Conservation (phyloP, 1,140 invertebrate genomes). For the Pseudobourletiella spinata region DNA sequence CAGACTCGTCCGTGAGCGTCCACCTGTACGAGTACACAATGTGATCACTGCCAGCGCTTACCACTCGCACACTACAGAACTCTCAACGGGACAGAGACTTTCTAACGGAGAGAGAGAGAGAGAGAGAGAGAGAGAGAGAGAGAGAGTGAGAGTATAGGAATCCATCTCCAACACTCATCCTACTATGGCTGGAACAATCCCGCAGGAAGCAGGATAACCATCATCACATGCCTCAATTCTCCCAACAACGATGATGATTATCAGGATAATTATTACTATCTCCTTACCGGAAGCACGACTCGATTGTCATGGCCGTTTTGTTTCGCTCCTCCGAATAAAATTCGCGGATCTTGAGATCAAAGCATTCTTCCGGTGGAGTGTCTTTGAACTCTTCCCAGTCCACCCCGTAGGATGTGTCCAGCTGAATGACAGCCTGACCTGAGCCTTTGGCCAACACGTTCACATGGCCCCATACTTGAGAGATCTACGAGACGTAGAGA, state of each 20-base stretch:
- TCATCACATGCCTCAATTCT: too few relatives aligned
- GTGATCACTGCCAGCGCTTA: neutral
- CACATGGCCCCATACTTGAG: slow-evolving; percentile 50
- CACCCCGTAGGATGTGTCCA: slow-evolving; percentile 47
- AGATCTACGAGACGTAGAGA: slow-evolving; percentile 42
- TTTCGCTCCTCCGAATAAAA: slow-evolving; percentile 47
- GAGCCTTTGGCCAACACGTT: slow-evolving; percentile 47
- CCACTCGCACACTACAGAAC: neutral
- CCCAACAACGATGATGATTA: too few relatives aligned
- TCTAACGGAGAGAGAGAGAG: too few relatives aligned
- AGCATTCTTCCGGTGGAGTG: slow-evolving; percentile 43
- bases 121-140: neutral
- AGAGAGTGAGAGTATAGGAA: neutral
- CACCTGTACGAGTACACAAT: too few relatives aligned
- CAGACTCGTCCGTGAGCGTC: slow-evolving; percentile 64
- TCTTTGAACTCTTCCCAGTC: slow-evolving; percentile 48
- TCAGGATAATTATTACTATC: too few relatives aligned
- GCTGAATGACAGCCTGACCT: slow-evolving; percentile 50
- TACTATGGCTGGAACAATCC: too few relatives aligned
- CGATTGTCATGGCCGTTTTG: slow-evolving; percentile 48
- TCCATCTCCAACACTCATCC: too few relatives aligned
- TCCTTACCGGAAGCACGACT: slow-evolving; percentile 45
- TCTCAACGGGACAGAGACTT: neutral
- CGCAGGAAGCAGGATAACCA: too few relatives aligned
- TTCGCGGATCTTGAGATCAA: slow-evolving; percentile 43